Evolutionary conservation across 2,113 vertebrate genomes (phyloP).

Genomic region (Holacanthus passer): DNA sequence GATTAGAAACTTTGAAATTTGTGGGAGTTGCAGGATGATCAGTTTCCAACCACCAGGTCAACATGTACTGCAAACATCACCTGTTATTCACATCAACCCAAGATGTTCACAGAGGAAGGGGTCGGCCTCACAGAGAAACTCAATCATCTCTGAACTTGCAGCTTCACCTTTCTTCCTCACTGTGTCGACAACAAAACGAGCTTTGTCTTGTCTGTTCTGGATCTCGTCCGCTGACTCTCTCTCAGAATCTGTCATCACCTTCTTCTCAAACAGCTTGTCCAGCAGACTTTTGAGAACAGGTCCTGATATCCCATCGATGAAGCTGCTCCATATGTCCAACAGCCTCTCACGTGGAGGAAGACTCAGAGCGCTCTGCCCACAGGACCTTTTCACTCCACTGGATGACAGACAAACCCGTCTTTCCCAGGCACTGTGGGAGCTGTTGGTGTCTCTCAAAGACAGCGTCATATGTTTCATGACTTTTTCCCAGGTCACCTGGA

Average conservation of each 20-base stretch:
- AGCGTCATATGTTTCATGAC: not conserved
- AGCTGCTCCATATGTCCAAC: not conserved
- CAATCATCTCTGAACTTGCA: constrained; percentile 26
- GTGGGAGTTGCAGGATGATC: too few species aligned
- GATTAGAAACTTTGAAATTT: too few species aligned
- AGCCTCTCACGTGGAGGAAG: not conserved
- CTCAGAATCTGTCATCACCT: constrained; percentile 19
- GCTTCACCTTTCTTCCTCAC: constrained; percentile 51
- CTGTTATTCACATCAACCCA: not conserved
- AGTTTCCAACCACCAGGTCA: too few species aligned
- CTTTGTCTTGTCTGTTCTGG: not conserved
- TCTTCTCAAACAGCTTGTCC: constrained; percentile 30
- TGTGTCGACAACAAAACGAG: constrained; percentile 32
- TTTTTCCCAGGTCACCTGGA: not conserved
- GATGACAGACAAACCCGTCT: not conserved
- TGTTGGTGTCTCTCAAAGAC: not conserved
- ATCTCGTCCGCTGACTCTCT: not conserved
- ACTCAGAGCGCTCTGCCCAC: not conserved
- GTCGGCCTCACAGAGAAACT: not conserved
- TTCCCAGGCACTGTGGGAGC: constrained; percentile 3
- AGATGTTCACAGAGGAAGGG: not conserved
- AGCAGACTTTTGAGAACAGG: constrained; percentile 28
- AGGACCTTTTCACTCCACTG: not conserved
- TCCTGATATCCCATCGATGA: constrained; percentile 14
- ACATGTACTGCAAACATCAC: too few species aligned